Evolutionary conservation across 2,888 invertebrate genomes (phyloP).

Genomic region (Corythucha ciliata): DNA sequence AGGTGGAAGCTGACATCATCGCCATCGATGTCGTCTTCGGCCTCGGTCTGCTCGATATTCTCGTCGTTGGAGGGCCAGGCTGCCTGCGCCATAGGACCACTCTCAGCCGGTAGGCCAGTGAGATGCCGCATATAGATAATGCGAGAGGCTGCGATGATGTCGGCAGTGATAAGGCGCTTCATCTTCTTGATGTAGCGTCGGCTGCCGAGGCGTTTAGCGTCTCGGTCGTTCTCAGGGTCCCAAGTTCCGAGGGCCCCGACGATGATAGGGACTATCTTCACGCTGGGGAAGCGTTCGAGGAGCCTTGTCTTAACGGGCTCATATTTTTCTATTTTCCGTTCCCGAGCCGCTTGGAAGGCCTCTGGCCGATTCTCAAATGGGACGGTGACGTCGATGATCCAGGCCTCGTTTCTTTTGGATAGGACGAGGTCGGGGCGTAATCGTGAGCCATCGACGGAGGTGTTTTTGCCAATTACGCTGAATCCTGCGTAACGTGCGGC

Average conservation of each 20-base stretch:
- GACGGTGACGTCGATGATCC: slow-evolving; percentile 14
- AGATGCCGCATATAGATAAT: slow-evolving; percentile 20
- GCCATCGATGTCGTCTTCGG: too few species aligned
- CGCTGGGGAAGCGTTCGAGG: background rate
- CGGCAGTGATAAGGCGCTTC: background rate
- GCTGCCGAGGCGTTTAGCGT: background rate
- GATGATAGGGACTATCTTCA: slow-evolving; percentile 2
- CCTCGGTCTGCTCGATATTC: too few species aligned
- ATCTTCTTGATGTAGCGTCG: slow-evolving; percentile 1
- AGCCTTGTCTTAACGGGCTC: background rate
- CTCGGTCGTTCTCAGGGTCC: slow-evolving; percentile 5
- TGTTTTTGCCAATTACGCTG: slow-evolving; percentile 8
- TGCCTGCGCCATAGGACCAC: too few species aligned
- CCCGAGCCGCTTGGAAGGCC: background rate
- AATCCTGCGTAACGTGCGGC: slow-evolving; percentile 1
- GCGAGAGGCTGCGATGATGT: slow-evolving; percentile 20
- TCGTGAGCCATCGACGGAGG: slow-evolving; percentile 4
- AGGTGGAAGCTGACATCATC: too few species aligned
- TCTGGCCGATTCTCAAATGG: slow-evolving; percentile 4
- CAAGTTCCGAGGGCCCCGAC: too few species aligned
- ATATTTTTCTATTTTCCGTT: background rate
- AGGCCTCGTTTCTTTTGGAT: background rate
- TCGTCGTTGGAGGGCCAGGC: too few species aligned
- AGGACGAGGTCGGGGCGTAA: slow-evolving; percentile 14
- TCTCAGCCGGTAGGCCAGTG: too few species aligned